Evolutionary conservation across 2,797 vertebrate genomes (phyloP).

Genomic region (Sebastolobus alascanus): DNA sequence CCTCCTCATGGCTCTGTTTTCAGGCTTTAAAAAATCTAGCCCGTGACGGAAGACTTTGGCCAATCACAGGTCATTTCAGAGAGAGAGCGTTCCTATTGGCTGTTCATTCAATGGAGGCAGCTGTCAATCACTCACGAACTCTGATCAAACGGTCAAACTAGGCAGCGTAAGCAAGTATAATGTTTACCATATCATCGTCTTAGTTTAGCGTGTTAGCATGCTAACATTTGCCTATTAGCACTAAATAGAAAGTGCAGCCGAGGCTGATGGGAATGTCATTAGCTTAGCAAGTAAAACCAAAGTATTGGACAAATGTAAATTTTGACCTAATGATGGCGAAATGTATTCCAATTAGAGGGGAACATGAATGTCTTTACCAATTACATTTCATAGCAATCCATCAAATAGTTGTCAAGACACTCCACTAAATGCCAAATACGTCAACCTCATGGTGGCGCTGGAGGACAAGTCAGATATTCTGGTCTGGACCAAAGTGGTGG

Average conservation of each 20-base stretch:
- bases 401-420: not conserved
- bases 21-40: too few relatives aligned
- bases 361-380: not conserved
- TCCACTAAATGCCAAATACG: not conserved
- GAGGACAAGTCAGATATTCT: not conserved
- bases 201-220: not conserved
- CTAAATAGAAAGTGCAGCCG: not conserved
- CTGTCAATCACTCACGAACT: too few relatives aligned
- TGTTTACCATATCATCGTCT: not conserved
- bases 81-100: too few relatives aligned
- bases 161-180: not conserved
- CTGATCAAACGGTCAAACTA: too few relatives aligned
- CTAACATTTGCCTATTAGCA: not conserved
- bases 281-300: not conserved
- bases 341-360: not conserved
- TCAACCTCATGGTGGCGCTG: not conserved
- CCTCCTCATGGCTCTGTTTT: too few relatives aligned
- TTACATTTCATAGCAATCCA: not conserved
- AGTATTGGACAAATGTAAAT: not conserved
- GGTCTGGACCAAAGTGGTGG: not conserved
- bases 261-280: not conserved
- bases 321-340: not conserved
- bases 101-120: too few relatives aligned
- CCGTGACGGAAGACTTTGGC: rapidly evolving
- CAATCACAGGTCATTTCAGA: too few relatives aligned